Evolutionary conservation across 2,888 invertebrate species (phyloP), one percentile per base, ranked within the genome.

Genomic region (Heliconius hortense): DNA sequence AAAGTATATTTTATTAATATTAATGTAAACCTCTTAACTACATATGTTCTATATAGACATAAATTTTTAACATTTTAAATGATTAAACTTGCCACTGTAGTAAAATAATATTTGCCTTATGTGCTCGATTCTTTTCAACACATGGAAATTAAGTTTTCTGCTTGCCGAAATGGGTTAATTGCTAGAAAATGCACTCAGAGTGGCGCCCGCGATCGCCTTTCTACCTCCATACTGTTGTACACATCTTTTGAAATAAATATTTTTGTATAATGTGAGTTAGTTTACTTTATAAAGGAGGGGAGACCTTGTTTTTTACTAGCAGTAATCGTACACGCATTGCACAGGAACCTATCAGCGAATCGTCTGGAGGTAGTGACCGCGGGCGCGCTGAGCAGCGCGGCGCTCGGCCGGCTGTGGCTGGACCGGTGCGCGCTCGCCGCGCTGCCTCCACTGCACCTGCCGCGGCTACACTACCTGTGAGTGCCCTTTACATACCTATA

Each of bases 311-410:
- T 48, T 48, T 1, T 48, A 18, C 5, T 1, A 18, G 5, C 18
- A 48, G 15, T 43, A 48, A 53, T 59, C 59, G 8, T 59, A 59
- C 24, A 59, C n/a, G 59, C 4, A 0, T 59, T 69, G 13, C 94
- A 92, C 95, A 97, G 97, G 88, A 96, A 96, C 86, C 94, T 97
- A 86, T 96, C 97, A 26, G 95, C 96, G 92, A 97, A 97, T 94
- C 95, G 95, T 84, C 94, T 97, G 89, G 95, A 95, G 87, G 91
- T 94, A 83, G 95, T 97, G 85, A 95, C 96, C 87, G 94, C 95
- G 80, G 95, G 95, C 85, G 95, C 96, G 84, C 96, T 97, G 87
- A 85, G 92, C 78, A 92, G 94, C 80, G 93, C 95, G 81, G 89
- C 91, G 80, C 91, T 96, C 82, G 95, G 95, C 88, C 95, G 95